Percentiles rank a stretch among this genome's conserved stretches.
Evolutionary conservation across 2,113 vertebrate species (phyloP).

Genomic region (Psittacus erithacus): DNA sequence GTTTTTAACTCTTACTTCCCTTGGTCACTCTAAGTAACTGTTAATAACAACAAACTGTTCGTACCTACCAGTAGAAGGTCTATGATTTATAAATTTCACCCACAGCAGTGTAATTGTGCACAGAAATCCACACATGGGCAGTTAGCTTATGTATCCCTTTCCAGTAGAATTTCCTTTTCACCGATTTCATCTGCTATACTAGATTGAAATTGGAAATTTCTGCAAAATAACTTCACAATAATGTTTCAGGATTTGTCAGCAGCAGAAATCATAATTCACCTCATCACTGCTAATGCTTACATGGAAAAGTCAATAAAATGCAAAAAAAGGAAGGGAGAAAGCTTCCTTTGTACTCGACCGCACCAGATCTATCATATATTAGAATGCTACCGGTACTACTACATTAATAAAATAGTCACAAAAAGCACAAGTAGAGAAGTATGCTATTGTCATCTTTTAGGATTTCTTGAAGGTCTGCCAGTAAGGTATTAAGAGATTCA

Average conservation of each 20-base stretch:
- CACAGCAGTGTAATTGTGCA: not conserved
- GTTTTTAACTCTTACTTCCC: not conserved
- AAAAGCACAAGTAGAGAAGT: not conserved
- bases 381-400: not conserved
- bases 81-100: not conserved
- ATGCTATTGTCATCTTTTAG: not conserved
- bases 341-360: not conserved
- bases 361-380: not conserved
- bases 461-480: not conserved
- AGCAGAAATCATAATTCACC: not conserved
- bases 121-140: not conserved
- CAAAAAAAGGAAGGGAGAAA: not conserved
- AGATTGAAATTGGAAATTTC: not conserved
- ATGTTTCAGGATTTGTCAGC: not conserved
- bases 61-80: not conserved
- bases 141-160: not conserved
- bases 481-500: not conserved
- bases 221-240: not conserved
- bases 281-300: not conserved
- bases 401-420: not conserved
- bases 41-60: not conserved
- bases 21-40: not conserved
- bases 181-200: not conserved
- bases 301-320: not conserved
- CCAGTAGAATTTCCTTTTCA: not conserved